Conservation (phyloP, 2,888 invertebrate species). For the Eupithecia inturbata region DNA sequence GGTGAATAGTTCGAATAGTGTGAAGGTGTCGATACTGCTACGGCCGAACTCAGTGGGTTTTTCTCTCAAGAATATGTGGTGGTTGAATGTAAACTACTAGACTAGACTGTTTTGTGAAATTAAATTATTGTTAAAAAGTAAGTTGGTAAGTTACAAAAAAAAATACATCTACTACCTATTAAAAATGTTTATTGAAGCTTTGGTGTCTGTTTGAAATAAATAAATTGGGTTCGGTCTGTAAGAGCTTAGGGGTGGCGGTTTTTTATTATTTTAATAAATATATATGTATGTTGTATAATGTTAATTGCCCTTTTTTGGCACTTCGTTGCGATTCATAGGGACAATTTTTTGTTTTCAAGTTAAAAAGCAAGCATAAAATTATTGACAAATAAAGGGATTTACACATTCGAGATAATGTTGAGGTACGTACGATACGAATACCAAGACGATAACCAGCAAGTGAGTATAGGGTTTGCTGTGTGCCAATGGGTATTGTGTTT, state of each 20-base stretch:
- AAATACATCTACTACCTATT: neutral
- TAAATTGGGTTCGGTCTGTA: neutral
- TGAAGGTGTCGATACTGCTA: neutral
- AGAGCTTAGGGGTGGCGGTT: neutral
- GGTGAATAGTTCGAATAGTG: neutral
- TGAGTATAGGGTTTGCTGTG: neutral
- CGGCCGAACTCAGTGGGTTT: neutral
- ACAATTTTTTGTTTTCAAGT: too few relatives aligned
- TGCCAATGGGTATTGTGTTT: neutral
- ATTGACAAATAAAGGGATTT: too few relatives aligned
- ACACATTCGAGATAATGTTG: neutral
- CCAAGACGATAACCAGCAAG: neutral
- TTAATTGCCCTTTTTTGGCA: too few relatives aligned
- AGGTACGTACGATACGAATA: neutral
- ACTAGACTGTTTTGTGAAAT: neutral
- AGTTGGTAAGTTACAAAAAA: neutral
- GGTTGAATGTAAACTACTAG: neutral
- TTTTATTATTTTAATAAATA: too few relatives aligned
- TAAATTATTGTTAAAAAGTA: neutral
- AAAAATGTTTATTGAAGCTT: neutral
- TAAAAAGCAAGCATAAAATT: too few relatives aligned
- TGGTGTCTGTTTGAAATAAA: neutral
- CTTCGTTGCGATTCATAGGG: too few relatives aligned
- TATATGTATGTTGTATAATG: too few relatives aligned
- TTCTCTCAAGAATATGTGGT: neutral